Percentiles rank a stretch among this genome's conserved stretches.
phyloP scores from a whole-genome alignment of 2,113 vertebrate species.

The Eonycteris spelaea region DNA sequence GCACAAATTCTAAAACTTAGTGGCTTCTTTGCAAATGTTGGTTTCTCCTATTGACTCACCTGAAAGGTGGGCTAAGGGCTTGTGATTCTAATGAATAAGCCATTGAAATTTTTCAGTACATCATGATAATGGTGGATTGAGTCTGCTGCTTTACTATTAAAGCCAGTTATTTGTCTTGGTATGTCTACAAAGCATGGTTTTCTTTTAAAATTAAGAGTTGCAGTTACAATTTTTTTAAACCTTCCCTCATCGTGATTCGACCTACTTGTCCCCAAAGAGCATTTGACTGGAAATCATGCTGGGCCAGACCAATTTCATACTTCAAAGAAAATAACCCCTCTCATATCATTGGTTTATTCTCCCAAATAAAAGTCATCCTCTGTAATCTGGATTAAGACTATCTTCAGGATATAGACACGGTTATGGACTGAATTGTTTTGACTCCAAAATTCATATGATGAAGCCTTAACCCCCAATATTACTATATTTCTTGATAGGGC shows the following conservation, averaged over 20 bases:
- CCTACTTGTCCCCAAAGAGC: not conserved
- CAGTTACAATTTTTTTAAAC: slow-evolving; percentile 2
- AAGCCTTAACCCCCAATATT: not conserved
- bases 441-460: not conserved
- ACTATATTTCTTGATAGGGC: not conserved
- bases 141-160: not conserved
- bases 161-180: not conserved
- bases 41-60: not conserved
- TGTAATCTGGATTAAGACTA: slow-evolving; percentile 6
- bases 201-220: slow-evolving; percentile 25
- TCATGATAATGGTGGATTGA: not conserved
- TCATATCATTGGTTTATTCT: not conserved
- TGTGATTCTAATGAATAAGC: not conserved
- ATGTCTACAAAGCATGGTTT: not conserved
- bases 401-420: not conserved
- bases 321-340: slow-evolving; percentile 16
- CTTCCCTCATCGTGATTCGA: not conserved
- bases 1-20: not conserved
- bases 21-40: not conserved
- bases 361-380: not conserved
- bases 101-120: not conserved
- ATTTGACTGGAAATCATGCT: slow-evolving; percentile 23
- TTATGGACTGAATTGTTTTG: not conserved
- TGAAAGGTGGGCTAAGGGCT: not conserved
- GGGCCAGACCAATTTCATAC: slow-evolving; percentile 12